Evolutionary conservation across 1,140 invertebrate genomes (phyloP), one percentile per base, ranked within the genome.

Genomic region (Cheumatopsyche charites): DNA sequence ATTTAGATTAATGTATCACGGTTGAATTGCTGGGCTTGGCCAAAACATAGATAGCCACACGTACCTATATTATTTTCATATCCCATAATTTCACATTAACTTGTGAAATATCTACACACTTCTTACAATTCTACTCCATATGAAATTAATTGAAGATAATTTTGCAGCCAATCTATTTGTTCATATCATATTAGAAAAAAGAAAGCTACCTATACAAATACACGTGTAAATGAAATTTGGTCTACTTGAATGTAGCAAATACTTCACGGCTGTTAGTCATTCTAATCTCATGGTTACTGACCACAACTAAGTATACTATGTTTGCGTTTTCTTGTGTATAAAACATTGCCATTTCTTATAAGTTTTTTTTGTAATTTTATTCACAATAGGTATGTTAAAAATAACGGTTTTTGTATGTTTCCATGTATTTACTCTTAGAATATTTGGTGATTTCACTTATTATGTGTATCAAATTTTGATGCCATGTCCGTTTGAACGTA

Each of bases 231-330:
- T 63, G 42, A 63, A 63, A 63, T 63, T 63, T 42, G 36, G 42
- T 66, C 63, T 66, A 66, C 63, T 45, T 66, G 43, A 36, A 29
- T 42, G 12, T 47, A 41, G 66, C 49, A 25, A 68, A 68, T 68
- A 55, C 55, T 68, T 68, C 25, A 68, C 45, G 66, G 47, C 55
- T 55, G 49, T 15, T 68, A 25, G 25, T 21, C 47, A 68, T 55
- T 41, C 47, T 68, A 68, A 68, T 68, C 55, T 12, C n/a, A 45
- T 47, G 63, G 21, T 58, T 19, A 43, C 26, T 66, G 29, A 36
- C 41, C 66, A 41, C 55, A 29, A 45, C 7, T n/a, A 21, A 25
- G 1, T 58, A 55, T 41, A 55, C 11, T 68, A n/a, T n/a, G 26
- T 68, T 68, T 47, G 1, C 17, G 21, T 21, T 26, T 21, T n/a